Conservation (phyloP, 1,140 invertebrate species). For the Lepeophtheirus salmonis region DNA sequence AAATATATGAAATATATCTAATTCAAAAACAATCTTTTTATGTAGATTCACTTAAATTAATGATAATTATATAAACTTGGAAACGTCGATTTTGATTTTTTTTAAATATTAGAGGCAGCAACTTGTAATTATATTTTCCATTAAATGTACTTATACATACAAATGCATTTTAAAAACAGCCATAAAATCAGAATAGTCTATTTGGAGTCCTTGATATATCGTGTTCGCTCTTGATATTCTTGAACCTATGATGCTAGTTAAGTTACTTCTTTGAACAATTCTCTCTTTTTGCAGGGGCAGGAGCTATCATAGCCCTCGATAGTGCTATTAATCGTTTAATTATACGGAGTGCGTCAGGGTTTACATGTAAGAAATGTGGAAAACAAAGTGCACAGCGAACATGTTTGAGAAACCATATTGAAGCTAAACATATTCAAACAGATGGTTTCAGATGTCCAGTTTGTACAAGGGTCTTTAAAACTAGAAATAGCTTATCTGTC, state of each 20-base stretch:
- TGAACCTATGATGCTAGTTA: too few relatives aligned
- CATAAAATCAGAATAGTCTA: not conserved
- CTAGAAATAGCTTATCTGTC: not conserved
- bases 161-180: not conserved
- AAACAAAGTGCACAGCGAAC: not conserved
- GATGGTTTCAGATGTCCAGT: not conserved
- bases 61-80: too few relatives aligned
- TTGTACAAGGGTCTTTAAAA: not conserved
- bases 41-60: too few relatives aligned
- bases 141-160: not conserved
- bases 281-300: not conserved
- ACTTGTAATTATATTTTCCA: not conserved
- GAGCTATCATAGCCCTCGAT: not conserved
- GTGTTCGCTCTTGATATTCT: too few relatives aligned
- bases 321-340: not conserved
- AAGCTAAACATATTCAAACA: slow-evolving; percentile 2
- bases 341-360: slow-evolving; percentile 22
- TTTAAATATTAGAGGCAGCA: too few relatives aligned
- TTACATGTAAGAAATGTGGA: not conserved
- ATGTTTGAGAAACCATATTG: slow-evolving; percentile 3
- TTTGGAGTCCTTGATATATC: too few relatives aligned
- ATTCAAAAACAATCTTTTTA: too few relatives aligned
- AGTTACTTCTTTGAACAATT: not conserved
- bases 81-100: too few relatives aligned
- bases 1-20: too few relatives aligned